Evolutionary conservation across 2,113 vertebrate species (phyloP), one percentile per base, ranked within the genome.

Genomic region (Archilochus colubris): DNA sequence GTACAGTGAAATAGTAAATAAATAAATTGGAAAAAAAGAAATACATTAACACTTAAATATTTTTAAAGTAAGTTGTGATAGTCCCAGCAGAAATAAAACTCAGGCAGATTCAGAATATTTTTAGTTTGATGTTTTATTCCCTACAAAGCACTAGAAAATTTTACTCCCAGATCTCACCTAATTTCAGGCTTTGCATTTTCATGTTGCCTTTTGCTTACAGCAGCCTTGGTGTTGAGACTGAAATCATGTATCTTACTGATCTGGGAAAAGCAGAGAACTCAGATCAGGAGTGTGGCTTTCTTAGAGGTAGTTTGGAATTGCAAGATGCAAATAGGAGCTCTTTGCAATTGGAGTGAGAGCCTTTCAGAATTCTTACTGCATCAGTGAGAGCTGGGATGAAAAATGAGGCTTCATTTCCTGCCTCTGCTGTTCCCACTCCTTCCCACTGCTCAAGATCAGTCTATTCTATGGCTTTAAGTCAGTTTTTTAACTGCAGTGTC

Each of bases 361-460:
- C 93, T 93, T 93, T 91, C 67, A 91, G 67, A 97, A n/a, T 76
- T 51, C 70, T 68, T 54, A 31, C 28, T 21, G 89, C 89, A 77
- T 88, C 75, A 55, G 13, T 17, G 67, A 92, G 86, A 87, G 84
- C 75, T 66, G 75, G 88, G 89, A 89, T 90, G 85, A 91, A 66
- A 28, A 94, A 21, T 2, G 4, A 91, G 81, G 66, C 70, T 81
- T 61, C 3, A 94, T 95, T 97, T 96, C 95, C 96, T 94, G 82
- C 87, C 78, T 92, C 62, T 80, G 80, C 91, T 94, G 87, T 94
- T 91, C 90, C 94, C 95, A 81, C 93, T 97, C 94, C 82, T 80
- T 89, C 84, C 46, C 12, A 7, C 87, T 48, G 89, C 10, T 94
- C 84, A 51, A 94, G 38, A 94, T 93, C 76, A 83, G 79, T 3